Evolutionary conservation across 2,888 invertebrate species (phyloP).

Genomic region (Matsumyia berberina): DNA sequence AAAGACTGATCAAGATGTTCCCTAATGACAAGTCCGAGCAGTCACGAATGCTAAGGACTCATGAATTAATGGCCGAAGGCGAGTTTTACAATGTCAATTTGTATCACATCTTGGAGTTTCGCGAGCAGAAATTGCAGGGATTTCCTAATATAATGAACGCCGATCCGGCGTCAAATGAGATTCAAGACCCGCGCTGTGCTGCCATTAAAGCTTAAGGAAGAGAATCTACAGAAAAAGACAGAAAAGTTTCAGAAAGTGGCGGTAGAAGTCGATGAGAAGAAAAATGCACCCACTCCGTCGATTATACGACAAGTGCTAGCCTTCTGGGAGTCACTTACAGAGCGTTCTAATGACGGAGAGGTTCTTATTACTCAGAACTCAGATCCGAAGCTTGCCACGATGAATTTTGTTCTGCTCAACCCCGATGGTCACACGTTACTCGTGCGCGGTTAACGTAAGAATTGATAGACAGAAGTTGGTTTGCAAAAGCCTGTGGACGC

Average conservation of each 20-base stretch:
- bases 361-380: slow-evolving; percentile 87
- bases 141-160: slow-evolving; percentile 78
- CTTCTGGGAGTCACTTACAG: slow-evolving; percentile 92
- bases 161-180: slow-evolving; percentile 79
- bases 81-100: slow-evolving; percentile 95
- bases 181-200: slow-evolving; percentile 77
- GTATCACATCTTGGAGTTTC: slow-evolving; percentile 91
- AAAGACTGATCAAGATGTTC: slow-evolving; percentile 86
- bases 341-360: slow-evolving; percentile 91
- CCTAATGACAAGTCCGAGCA: neutral
- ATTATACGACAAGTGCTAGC: slow-evolving; percentile 86
- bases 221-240: slow-evolving; percentile 52
- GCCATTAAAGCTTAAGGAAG: slow-evolving; percentile 69
- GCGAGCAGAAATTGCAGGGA: slow-evolving; percentile 89
- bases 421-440: slow-evolving; percentile 93
- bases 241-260: slow-evolving; percentile 36
- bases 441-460: no score
- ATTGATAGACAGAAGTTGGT: no score
- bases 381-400: slow-evolving; percentile 81
- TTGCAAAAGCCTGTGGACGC: no score
- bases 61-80: slow-evolving; percentile 91
- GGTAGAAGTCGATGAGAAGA: slow-evolving; percentile 7
- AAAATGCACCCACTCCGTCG: slow-evolving; percentile 66
- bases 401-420: slow-evolving; percentile 95
- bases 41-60: slow-evolving; percentile 87